Conservation (phyloP, 2,888 invertebrate genomes). For the Acanthosepion esculentum region DNA sequence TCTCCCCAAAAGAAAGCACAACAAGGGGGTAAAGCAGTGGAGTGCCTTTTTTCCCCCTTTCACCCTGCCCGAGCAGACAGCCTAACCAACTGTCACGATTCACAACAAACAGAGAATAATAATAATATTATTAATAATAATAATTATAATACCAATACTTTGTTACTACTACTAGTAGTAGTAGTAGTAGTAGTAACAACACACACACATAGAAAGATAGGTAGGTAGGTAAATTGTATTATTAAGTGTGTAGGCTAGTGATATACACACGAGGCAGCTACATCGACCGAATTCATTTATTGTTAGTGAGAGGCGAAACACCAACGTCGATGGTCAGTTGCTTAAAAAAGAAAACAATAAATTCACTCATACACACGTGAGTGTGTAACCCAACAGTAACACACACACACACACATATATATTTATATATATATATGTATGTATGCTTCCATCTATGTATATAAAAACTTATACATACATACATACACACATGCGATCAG, state of each 20-base stretch:
- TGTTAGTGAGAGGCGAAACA: neutral
- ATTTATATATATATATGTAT: neutral
- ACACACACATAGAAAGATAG: neutral
- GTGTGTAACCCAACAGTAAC: neutral
- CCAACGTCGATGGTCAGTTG: neutral
- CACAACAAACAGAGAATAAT: neutral
- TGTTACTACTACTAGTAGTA: neutral
- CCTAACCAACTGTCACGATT: neutral
- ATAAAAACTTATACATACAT: neutral
- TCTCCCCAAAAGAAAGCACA: neutral
- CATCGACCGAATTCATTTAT: neutral
- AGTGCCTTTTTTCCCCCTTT: neutral
- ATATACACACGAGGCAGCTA: neutral
- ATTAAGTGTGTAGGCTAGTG: neutral
- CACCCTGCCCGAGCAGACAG: neutral
- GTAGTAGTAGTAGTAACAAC: neutral
- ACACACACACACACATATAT: neutral
- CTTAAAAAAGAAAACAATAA: neutral
- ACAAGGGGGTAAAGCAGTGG: neutral
- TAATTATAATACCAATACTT: neutral
- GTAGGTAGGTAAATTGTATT: neutral
- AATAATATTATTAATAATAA: neutral
- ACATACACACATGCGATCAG: neutral
- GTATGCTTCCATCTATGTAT: too few species aligned
- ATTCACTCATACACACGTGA: neutral